Evolutionary conservation across 2,888 invertebrate genomes (phyloP), one percentile per base, ranked within the genome.

Genomic region (Gryllus longicercus): DNA sequence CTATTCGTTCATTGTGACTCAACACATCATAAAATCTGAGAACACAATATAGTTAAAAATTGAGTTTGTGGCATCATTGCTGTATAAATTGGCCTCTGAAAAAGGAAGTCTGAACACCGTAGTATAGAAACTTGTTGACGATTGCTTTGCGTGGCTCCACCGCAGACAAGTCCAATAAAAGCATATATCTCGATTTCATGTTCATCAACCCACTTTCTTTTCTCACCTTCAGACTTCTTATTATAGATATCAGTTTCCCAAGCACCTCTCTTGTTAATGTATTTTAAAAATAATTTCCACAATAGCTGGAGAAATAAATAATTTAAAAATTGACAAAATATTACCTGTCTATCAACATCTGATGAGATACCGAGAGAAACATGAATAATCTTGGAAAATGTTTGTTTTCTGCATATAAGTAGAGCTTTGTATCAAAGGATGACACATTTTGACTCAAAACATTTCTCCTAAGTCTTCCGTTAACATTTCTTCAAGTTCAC

Each of bases 81-180:
- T 75, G 25, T 23, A 38, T 75, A 75, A 75, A 75, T 75, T 75
- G 21, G 4, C 21, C 75, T 75, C 16, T 75, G 25, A 75, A 75
- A 21, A 38, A 38, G 25, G 14, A 75, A 21, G 38, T 75, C n/a
- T 21, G 4, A 75, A n/a, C n/a, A 18, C 23, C 75, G 21, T 21
- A n/a, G 38, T 21, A 2, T 75, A 75, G 75, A 75, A 75, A 75
- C 75, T 25, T 21, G 75, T 75, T 75, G 4, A 75, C 3, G 8
- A 75, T 21, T 75, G 75, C 75, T 75, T 18, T 21, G 23, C 4
- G 23, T 75, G 5, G n/a, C 8, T 75, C 21, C 75, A 75, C 75
- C 21, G 38, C 75, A 75, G 12, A 75, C 3, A 16, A 23, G 75
- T 38, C 75, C 23, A 16, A 75, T 75, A 38, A 25, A 75, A 25